These are phyloP conservation scores for Paraplagusia blochii DNA, from an alignment of 2,113 vertebrate species.

Conservation along the genomic window DNA sequence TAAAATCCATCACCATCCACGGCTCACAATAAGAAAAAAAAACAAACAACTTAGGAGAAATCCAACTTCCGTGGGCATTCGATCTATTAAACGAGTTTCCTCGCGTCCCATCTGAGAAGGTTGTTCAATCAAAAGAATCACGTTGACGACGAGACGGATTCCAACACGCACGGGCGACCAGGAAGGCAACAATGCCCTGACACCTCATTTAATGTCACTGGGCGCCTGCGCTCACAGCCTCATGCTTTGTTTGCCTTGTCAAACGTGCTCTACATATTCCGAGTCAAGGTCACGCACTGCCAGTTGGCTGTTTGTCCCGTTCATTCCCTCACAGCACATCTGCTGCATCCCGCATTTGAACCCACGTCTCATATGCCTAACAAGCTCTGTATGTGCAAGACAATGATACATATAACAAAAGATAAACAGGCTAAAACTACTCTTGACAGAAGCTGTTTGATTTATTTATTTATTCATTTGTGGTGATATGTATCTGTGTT, in stretches of 20 bases:
- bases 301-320: constrained; percentile 51
- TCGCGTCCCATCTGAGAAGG: constrained; percentile 22
- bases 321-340: constrained; percentile 41
- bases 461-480: constrained; percentile 63
- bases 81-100: constrained; percentile 11
- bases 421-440: background rate
- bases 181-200: constrained; percentile 56
- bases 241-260: constrained; percentile 69
- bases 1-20: constrained; percentile 10
- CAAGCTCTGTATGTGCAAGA: constrained; percentile 34
- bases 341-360: constrained; percentile 25
- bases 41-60: background rate
- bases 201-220: constrained; percentile 58
- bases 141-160: constrained; percentile 50
- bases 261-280: constrained; percentile 58
- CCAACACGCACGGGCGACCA: constrained; percentile 55
- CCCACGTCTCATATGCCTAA: constrained; percentile 29
- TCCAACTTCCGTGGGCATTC: too few species aligned
- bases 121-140: constrained; percentile 64
- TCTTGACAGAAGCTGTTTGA: constrained; percentile 27
- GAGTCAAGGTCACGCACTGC: constrained; percentile 61
- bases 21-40: constrained; percentile 14
- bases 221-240: constrained; percentile 42
- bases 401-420: background rate
- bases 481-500: constrained; percentile 48